These are phyloP conservation scores for Metacarcinus magister DNA, from an alignment of 2,888 invertebrate genomes.

Conservation along the genomic window DNA sequence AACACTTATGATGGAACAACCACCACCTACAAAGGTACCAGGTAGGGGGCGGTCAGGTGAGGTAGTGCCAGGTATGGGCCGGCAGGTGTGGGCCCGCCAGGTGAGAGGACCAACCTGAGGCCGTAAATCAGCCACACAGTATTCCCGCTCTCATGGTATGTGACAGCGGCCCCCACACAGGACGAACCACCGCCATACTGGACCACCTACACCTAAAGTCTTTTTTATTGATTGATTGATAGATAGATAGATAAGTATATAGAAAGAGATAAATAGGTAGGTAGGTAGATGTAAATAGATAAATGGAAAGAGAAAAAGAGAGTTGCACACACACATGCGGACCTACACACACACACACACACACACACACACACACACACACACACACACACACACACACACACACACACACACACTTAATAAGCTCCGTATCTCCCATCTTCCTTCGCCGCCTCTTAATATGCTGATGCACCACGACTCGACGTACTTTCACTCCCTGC, in stretches of 20 bases:
- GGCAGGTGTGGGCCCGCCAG: neutral
- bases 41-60: neutral
- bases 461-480: neutral
- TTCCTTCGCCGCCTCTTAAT: neutral
- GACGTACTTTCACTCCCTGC: neutral
- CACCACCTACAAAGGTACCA: neutral
- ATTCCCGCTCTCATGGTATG: neutral
- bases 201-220: neutral
- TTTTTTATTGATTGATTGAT: neutral
- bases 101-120: neutral
- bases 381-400: neutral
- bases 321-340: neutral
- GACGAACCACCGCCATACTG: neutral
- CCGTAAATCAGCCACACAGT: neutral
- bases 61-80: constrained; percentile 8
- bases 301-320: neutral
- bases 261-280: neutral
- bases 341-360: too few species aligned
- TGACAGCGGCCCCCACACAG: neutral
- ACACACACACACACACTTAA: neutral
- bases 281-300: neutral
- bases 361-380: neutral
- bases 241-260: neutral
- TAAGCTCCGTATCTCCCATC: neutral
- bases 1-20: neutral